Percentiles rank a stretch among this genome's conserved stretches.
Conservation (phyloP, 2,113 vertebrate species). For the Cyanoliseus patagonus region DNA sequence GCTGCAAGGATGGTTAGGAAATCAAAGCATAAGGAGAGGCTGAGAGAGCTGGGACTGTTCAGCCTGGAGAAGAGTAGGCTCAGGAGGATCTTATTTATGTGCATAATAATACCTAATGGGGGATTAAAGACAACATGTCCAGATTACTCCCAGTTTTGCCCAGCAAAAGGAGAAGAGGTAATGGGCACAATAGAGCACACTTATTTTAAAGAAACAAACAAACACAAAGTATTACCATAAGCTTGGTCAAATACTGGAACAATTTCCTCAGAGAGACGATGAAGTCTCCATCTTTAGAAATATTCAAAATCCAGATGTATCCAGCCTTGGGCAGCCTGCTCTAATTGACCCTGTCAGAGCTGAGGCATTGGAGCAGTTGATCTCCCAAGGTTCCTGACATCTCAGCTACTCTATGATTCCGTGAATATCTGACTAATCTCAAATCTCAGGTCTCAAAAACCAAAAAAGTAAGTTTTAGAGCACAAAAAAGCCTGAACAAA, state of each 20-base stretch:
- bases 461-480: background rate
- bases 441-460: background rate
- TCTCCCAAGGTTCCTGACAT: background rate
- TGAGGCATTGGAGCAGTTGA: rapidly evolving
- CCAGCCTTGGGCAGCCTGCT: background rate
- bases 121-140: background rate
- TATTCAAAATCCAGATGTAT: background rate
- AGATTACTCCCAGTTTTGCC: background rate
- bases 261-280: background rate
- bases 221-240: no score
- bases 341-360: background rate
- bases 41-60: background rate
- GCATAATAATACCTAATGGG: rapidly evolving
- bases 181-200: rapidly evolving
- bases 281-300: background rate
- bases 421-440: background rate
- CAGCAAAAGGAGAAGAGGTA: background rate
- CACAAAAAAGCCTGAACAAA: background rate
- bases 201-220: background rate
- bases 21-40: background rate
- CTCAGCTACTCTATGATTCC: background rate
- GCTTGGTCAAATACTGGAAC: background rate
- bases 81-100: background rate
- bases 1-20: background rate
- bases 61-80: background rate